phyloP scores from a whole-genome alignment of 2,888 invertebrate species.

The Troglohyphantes excavatus region DNA sequence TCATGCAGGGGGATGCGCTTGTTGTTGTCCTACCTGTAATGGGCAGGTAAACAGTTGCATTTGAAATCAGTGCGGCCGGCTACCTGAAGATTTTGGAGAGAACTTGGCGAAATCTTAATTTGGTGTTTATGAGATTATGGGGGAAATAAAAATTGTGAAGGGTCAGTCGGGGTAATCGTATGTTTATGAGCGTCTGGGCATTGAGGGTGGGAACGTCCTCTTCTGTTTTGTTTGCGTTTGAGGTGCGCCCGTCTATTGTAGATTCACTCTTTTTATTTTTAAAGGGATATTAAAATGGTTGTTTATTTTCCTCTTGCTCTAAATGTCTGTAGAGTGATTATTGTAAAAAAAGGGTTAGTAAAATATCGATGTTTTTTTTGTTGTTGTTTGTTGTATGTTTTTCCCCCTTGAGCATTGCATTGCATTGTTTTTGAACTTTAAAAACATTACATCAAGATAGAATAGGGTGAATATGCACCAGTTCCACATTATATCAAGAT shows the following conservation, averaged over 20 bases:
- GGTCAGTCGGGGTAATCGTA: conserved; percentile 22
- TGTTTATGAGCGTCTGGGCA: conserved; percentile 28
- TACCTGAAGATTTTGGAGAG: background rate
- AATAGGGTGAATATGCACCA: no score
- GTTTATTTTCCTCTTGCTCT: background rate
- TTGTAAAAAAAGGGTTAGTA: background rate
- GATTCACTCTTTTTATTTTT: background rate
- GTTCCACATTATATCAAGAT: no score
- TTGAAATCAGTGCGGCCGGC: conserved; percentile 2
- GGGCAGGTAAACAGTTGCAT: conserved; percentile 48
- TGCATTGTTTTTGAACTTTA: no score
- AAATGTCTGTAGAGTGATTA: background rate
- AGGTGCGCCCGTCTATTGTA: background rate
- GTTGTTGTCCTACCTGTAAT: conserved; percentile 2
- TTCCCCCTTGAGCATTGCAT: no score
- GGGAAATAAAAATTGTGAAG: conserved; percentile 28
- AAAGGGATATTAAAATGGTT: background rate
- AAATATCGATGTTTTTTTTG: background rate
- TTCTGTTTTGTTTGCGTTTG: background rate
- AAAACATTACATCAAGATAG: no score
- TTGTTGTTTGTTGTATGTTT: background rate
- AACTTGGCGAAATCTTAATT: conserved; percentile 30
- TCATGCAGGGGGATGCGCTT: conserved; percentile 3
- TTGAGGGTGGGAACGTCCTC: conserved; percentile 47
- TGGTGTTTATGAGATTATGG: conserved; percentile 32